Base-by-base conservation (phyloP, 1,140 invertebrate genomes). In the Pissodes strobi region DNA sequence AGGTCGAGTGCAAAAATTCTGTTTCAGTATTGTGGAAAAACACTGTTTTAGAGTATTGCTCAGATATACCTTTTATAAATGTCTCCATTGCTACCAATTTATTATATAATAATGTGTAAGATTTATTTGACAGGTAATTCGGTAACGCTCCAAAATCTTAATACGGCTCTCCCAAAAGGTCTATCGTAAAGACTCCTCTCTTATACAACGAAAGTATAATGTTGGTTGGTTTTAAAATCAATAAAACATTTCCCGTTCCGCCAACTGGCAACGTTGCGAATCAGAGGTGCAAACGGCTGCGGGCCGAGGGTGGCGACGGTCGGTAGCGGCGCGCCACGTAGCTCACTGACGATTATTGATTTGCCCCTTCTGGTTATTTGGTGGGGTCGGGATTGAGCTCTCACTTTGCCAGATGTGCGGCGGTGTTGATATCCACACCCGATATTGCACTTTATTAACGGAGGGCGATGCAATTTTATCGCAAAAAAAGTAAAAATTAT, bases 331-430 rank as follows among this genome's bases (percentile, higher is more conserved):
- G 45, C 19, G 18, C 22, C 45, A 19, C 45, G 19, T 15, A n/a
- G 17, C 41, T 15, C 12, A 22, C 23, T 5, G 25, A 17, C 2
- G 19, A 27, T 51, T 51, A 51, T 51, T 30, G 48, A 51, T 51
- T 51, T 30, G 25, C 48, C 48, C 25, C 19, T 9, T 51, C 48
- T 51, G n/a, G 48, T 34, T 27, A 25, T 51, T 51, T 51, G 48
- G 15, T 17, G 48, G 48, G 48, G 22, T 51, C 25, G 25, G 22
- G 48, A 51, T 25, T 27, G 48, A 25, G 45, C 9, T 15, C 12
- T 9, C 21, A 48, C 17, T 48, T 18, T 19, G 17, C 21, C 18
- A 48, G 17, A 9, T 1, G n/a, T n/a, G n/a, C n/a, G n/a, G 9
- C 2, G 12, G 48, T n/a, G 23, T 30, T 34, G 23, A 51, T 6